Evolutionary conservation across 2,888 invertebrate genomes (phyloP).

Genomic region (Bedellia somnulentella): DNA sequence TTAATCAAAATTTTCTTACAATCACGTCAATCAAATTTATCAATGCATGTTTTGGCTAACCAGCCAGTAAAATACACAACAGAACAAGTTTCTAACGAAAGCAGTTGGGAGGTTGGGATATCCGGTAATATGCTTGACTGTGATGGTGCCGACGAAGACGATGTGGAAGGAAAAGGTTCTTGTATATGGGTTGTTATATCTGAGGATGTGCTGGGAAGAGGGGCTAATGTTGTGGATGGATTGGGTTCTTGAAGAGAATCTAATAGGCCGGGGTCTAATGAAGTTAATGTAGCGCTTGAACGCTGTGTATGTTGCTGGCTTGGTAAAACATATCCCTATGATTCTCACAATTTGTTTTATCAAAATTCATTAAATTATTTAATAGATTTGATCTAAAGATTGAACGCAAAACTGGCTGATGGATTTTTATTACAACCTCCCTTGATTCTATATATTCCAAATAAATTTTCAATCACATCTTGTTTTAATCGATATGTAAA

Average conservation of each 20-base stretch:
- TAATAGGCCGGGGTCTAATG: not conserved
- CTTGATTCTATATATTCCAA: not conserved
- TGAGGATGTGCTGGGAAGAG: not conserved
- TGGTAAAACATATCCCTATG: not conserved
- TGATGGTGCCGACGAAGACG: not conserved
- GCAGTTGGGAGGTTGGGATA: no score
- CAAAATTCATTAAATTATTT: not conserved
- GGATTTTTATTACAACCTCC: not conserved
- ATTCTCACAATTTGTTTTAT: not conserved
- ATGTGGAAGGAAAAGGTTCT: not conserved
- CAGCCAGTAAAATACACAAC: not conserved
- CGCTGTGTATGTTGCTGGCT: not conserved
- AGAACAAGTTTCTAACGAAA: not conserved
- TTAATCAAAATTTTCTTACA: not conserved
- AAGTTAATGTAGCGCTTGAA: not conserved
- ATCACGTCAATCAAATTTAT: not conserved
- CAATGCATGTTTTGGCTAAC: not conserved
- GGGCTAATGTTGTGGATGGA: not conserved
- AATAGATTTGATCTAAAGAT: conserved; percentile 1
- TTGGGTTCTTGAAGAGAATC: not conserved
- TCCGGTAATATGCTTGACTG: not conserved
- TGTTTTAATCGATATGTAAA: not conserved
- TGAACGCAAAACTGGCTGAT: not conserved
- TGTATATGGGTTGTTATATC: not conserved
- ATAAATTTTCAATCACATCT: not conserved